These are phyloP conservation scores for Macaca mulatta DNA, from an alignment of 2,113 vertebrate genomes.

Conservation along the genomic window DNA sequence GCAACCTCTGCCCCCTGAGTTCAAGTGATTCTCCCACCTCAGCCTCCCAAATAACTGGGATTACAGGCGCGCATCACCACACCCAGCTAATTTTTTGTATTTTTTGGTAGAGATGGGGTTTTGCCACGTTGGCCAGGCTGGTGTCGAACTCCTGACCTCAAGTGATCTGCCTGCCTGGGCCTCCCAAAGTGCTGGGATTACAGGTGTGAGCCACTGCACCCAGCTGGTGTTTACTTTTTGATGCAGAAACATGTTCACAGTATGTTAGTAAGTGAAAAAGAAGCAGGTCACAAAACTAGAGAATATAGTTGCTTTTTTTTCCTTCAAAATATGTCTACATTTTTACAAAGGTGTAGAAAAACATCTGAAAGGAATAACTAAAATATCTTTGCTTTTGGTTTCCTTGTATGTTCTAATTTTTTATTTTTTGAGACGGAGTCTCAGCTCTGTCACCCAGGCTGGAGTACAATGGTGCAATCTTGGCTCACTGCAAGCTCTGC, in stretches of 20 bases:
- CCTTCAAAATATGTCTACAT: neutral
- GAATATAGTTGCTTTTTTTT: neutral
- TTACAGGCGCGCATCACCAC: no score
- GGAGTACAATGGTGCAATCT: neutral
- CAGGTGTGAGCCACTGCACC: no score
- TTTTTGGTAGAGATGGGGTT: no score
- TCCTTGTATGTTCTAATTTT: neutral
- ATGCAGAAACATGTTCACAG: neutral
- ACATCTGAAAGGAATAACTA: neutral
- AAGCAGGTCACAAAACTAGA: neutral
- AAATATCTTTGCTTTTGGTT: neutral
- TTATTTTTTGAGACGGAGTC: neutral
- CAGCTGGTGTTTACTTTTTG: neutral
- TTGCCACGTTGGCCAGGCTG: no score
- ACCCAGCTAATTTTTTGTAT: no score
- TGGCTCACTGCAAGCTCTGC: neutral
- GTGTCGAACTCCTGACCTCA: no score
- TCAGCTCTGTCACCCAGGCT: neutral
- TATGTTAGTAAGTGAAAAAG: neutral
- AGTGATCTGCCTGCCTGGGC: no score
- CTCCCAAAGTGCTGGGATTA: no score
- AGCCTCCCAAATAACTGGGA: no score
- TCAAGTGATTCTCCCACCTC: no score
- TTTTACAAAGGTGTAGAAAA: neutral
- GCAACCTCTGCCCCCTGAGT: no score